These are phyloP conservation scores for Leptopilina clavipes DNA, from an alignment of 1,140 invertebrate species.

Conservation along the genomic window DNA sequence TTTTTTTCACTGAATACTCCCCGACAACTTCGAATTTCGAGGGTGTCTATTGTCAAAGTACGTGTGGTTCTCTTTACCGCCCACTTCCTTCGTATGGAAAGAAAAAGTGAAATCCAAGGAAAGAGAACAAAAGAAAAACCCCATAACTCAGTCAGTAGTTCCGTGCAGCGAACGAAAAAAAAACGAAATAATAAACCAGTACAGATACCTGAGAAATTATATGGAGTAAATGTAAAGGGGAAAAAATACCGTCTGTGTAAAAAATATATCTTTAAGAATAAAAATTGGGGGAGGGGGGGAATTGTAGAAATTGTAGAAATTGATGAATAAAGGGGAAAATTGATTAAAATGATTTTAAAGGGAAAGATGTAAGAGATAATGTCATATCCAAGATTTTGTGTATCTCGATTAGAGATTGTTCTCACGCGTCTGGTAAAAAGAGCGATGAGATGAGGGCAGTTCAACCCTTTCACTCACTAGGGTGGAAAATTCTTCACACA, in stretches of 20 bases:
- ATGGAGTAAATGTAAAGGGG: background rate
- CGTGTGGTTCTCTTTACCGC: slow-evolving; percentile 47
- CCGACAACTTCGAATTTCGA: slow-evolving; percentile 46
- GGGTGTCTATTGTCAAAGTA: slow-evolving; percentile 56
- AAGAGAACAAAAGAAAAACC: background rate
- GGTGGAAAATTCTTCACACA: slow-evolving; percentile 29
- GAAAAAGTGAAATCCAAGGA: slow-evolving; percentile 27
- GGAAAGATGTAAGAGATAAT: no score
- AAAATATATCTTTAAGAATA: no score
- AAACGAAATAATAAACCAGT: slow-evolving; percentile 33
- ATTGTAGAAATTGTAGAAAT: background rate
- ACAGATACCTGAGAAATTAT: slow-evolving; percentile 13
- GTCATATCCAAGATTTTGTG: no score
- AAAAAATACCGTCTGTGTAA: no score
- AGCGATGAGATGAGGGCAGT: background rate
- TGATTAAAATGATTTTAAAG: no score
- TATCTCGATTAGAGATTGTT: no score
- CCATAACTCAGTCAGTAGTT: slow-evolving; percentile 4
- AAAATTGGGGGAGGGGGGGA: background rate
- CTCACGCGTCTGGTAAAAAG: background rate
- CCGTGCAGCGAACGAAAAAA: background rate
- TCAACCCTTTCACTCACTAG: slow-evolving; percentile 18
- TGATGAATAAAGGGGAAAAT: no score
- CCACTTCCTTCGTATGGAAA: slow-evolving; percentile 57
- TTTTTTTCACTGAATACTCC: slow-evolving; percentile 60